Evolutionary conservation across 1,140 invertebrate species (phyloP).

Genomic region (Steinernema khuongi): DNA sequence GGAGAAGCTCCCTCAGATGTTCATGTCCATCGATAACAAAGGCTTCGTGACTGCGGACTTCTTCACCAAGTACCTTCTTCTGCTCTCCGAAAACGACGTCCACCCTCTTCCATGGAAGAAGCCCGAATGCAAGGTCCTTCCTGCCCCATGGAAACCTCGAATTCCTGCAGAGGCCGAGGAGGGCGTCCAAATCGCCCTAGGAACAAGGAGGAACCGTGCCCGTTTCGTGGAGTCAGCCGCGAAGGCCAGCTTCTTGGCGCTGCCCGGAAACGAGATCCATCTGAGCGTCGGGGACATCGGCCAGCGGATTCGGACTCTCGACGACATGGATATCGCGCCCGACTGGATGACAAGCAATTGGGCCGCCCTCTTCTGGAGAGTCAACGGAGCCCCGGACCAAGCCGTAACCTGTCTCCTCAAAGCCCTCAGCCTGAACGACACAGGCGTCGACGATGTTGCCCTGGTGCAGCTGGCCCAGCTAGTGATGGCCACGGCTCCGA

Average conservation of each 20-base stretch:
- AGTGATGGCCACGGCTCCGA: neutral
- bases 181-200: neutral
- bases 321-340: slow-evolving; percentile 69
- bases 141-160: neutral
- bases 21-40: slow-evolving; percentile 72
- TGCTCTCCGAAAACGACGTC: slow-evolving; percentile 65
- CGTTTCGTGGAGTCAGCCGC: slow-evolving; percentile 60
- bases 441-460: neutral
- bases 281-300: slow-evolving; percentile 68
- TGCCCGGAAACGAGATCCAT: slow-evolving; percentile 64
- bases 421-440: slow-evolving; percentile 58
- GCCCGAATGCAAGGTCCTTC: slow-evolving; percentile 65
- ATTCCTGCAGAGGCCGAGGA: neutral
- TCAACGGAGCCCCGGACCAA: slow-evolving; percentile 65
- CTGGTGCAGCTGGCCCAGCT: neutral
- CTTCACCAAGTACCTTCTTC: slow-evolving; percentile 65
- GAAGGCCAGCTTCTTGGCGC: slow-evolving; percentile 62
- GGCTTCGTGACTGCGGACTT: slow-evolving; percentile 66
- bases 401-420: slow-evolving; percentile 67
- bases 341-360: slow-evolving; percentile 67
- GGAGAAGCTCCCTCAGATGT: slow-evolving; percentile 61
- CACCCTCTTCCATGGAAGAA: slow-evolving; percentile 73
- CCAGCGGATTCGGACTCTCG: slow-evolving; percentile 69
- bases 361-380: slow-evolving; percentile 69
- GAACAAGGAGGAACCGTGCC: slow-evolving; percentile 51